These are phyloP conservation scores for Megastigmus dorsalis DNA, from an alignment of 2,888 invertebrate species.

Conservation along the genomic window DNA sequence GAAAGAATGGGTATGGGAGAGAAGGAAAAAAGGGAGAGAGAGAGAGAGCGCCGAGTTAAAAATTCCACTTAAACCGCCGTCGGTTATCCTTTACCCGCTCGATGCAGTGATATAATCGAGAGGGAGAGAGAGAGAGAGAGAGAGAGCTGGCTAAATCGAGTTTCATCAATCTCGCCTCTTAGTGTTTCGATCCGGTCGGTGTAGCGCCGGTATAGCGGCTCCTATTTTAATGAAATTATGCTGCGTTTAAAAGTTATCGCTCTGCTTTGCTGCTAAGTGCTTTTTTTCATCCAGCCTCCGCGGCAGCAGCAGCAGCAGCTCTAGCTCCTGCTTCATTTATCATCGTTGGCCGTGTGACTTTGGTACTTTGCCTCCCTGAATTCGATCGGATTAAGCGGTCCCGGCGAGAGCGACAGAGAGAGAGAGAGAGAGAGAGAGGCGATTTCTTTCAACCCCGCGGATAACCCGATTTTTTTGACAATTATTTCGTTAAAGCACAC, in stretches of 20 bases:
- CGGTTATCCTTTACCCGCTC: constrained; percentile 20
- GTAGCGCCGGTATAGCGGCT: background rate
- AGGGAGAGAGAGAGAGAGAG: background rate
- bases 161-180: constrained; percentile 48
- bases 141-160: constrained; percentile 37
- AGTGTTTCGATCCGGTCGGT: constrained; percentile 37
- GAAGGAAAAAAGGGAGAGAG: background rate
- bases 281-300: constrained; percentile 27
- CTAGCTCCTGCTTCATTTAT: constrained; percentile 34
- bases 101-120: constrained; percentile 35
- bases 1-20: background rate
- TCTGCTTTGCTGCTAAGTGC: constrained; percentile 27
- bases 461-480: too few species aligned
- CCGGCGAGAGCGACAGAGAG: background rate
- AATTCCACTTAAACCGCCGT: constrained; percentile 22
- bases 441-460: too few species aligned
- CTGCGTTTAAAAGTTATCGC: constrained; percentile 51
- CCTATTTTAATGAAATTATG: constrained; percentile 47
- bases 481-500: too few species aligned
- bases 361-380: background rate
- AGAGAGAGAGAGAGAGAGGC: background rate
- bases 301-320: too few species aligned
- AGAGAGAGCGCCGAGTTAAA: constrained; percentile 3
- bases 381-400: constrained; percentile 25
- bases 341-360: constrained; percentile 6